phyloP scores from a whole-genome alignment of 1,140 invertebrate genomes.

The Heliothis subflexa region DNA sequence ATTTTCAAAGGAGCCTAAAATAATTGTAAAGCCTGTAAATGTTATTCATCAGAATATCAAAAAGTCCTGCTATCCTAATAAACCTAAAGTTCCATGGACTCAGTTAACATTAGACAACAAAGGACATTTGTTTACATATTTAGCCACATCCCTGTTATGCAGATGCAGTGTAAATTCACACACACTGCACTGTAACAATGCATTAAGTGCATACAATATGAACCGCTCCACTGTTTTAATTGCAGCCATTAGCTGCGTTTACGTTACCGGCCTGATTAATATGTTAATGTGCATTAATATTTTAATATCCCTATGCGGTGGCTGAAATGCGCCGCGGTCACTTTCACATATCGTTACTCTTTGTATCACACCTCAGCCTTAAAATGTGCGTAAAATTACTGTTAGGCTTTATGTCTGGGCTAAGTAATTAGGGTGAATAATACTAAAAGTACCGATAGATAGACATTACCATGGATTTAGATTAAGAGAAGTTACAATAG shows the following conservation, averaged over 20 bases:
- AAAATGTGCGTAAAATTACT: slow-evolving; percentile 7
- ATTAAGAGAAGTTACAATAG: no score
- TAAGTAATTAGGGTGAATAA: neutral
- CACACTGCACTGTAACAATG: slow-evolving; percentile 48
- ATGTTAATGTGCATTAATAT: slow-evolving; percentile 66
- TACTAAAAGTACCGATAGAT: neutral
- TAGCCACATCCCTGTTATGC: slow-evolving; percentile 32
- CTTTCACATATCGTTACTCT: slow-evolving; percentile 46
- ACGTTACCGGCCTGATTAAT: slow-evolving; percentile 63
- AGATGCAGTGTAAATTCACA: slow-evolving; percentile 40
- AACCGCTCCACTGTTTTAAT: slow-evolving; percentile 65
- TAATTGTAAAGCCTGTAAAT: no score
- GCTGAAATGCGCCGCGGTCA: slow-evolving; percentile 35
- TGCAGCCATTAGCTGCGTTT: slow-evolving; percentile 64
- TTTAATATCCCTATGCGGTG: slow-evolving; percentile 56
- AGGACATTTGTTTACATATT: slow-evolving; percentile 16
- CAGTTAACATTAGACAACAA: neutral
- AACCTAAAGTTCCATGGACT: neutral
- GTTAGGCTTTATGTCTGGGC: slow-evolving; percentile 3
- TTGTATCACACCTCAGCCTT: slow-evolving; percentile 26
- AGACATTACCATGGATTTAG: no score
- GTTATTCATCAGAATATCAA: no score
- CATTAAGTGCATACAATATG: slow-evolving; percentile 60
- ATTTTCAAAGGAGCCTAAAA: no score
- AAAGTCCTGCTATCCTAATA: no score